These are phyloP conservation scores for Macquaria australasica DNA, from an alignment of 2,113 vertebrate genomes.

Conservation along the genomic window DNA sequence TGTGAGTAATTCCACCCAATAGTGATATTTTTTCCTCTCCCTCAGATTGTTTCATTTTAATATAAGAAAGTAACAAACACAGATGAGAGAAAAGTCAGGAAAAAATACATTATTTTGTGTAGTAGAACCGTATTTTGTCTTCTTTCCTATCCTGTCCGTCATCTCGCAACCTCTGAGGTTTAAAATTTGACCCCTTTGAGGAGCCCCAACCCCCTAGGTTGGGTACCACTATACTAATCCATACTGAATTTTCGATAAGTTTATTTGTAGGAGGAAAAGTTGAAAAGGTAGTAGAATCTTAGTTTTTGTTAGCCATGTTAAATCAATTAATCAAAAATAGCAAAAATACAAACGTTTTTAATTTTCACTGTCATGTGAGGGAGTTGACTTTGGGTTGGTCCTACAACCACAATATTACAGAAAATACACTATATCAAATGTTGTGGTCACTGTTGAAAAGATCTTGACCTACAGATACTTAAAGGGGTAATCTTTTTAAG, in stretches of 20 bases:
- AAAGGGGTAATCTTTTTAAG: too few relatives aligned
- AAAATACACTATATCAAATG: not conserved
- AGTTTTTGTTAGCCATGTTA: not conserved
- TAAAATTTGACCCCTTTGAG: not conserved
- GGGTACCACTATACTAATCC: not conserved
- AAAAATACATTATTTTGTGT: not conserved
- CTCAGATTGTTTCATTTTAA: not conserved
- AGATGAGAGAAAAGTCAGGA: not conserved
- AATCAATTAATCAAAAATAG: not conserved
- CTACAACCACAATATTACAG: not conserved
- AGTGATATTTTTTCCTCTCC: not conserved
- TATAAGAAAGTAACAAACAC: not conserved
- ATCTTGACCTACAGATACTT: not conserved
- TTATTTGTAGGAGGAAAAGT: not conserved
- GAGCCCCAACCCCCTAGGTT: not conserved
- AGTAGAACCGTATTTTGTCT: not conserved
- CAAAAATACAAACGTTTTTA: not conserved
- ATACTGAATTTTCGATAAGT: not conserved
- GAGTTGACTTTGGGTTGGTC: not conserved
- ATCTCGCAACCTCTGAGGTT: not conserved
- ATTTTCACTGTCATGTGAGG: not conserved
- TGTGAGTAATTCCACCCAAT: not conserved
- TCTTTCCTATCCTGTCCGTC: not conserved
- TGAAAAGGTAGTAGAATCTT: not conserved
- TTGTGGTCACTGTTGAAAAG: not conserved